Conservation (phyloP, 2,888 invertebrate species). For the Nebria brevicollis region DNA sequence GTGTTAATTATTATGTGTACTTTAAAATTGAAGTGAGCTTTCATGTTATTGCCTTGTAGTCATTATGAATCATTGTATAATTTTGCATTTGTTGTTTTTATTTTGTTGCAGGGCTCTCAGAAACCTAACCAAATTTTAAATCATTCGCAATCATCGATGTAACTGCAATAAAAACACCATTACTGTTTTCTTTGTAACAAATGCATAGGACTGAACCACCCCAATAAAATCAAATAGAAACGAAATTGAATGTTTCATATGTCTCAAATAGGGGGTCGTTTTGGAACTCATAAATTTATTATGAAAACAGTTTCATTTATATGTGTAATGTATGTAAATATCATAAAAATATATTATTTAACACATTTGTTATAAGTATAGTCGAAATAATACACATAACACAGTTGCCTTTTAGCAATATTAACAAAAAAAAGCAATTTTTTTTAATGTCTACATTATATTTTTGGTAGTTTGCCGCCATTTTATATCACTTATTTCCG, state of each 20-base stretch:
- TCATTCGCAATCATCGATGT: slow-evolving; percentile 58
- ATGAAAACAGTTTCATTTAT: neutral
- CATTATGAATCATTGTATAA: neutral
- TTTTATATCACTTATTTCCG: neutral
- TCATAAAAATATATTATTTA: slow-evolving; percentile 41
- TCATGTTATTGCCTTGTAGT: neutral
- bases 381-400: slow-evolving; percentile 33
- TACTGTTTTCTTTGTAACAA: neutral
- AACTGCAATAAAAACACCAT: slow-evolving; percentile 48
- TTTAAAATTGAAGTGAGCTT: neutral
- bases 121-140: slow-evolving; percentile 57
- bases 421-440: slow-evolving; percentile 39
- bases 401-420: slow-evolving; percentile 51
- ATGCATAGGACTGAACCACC: neutral
- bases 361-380: slow-evolving; percentile 42
- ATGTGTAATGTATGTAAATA: slow-evolving; percentile 45
- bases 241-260: neutral
- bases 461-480: slow-evolving; percentile 17
- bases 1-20: too few species aligned
- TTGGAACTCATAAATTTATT: neutral
- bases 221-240: neutral
- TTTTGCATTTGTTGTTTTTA: slow-evolving; percentile 28
- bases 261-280: neutral
- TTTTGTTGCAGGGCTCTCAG: slow-evolving; percentile 58
- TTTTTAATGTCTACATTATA: slow-evolving; percentile 41